phyloP scores from a whole-genome alignment of 2,797 vertebrate genomes.

The Anniella stebbinsi region DNA sequence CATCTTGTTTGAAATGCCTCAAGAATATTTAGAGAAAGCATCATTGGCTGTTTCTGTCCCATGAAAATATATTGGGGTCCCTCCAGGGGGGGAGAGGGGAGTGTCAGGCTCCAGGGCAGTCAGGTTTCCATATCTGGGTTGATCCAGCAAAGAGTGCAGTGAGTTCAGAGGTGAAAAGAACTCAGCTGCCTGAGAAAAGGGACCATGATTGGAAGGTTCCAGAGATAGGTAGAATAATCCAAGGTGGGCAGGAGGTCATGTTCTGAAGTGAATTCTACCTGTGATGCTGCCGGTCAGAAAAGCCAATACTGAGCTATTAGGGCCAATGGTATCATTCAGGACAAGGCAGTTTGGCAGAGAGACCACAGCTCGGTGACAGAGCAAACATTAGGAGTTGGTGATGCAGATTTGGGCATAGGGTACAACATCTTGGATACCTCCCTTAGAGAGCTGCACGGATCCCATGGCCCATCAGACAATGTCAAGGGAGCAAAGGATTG shows the following conservation, averaged over 20 bases:
- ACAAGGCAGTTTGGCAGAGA: not conserved
- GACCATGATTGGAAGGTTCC: too few species aligned
- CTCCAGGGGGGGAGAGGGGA: not conserved
- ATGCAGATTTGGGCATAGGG: too few species aligned
- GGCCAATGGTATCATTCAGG: not conserved
- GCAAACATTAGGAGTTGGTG: not conserved
- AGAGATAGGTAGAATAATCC: not conserved
- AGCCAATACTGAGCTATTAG: not conserved
- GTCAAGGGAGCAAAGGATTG: too few species aligned
- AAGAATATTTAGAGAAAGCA: not conserved
- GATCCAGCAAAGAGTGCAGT: not conserved
- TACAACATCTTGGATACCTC: too few species aligned
- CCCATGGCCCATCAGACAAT: too few species aligned
- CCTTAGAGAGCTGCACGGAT: too few species aligned
- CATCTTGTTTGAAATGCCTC: not conserved
- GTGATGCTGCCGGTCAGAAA: not conserved
- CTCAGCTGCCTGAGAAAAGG: too few species aligned
- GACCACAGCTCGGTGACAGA: not conserved
- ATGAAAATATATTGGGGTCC: not conserved
- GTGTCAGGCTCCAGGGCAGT: not conserved
- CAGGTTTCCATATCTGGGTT: not conserved
- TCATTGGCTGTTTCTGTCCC: not conserved
- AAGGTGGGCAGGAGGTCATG: not conserved
- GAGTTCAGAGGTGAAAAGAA: not conserved
- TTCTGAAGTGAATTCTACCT: not conserved